Evolutionary conservation across 2,113 vertebrate species (phyloP), one percentile per base, ranked within the genome.

Genomic region (Anser brachyrhynchus): DNA sequence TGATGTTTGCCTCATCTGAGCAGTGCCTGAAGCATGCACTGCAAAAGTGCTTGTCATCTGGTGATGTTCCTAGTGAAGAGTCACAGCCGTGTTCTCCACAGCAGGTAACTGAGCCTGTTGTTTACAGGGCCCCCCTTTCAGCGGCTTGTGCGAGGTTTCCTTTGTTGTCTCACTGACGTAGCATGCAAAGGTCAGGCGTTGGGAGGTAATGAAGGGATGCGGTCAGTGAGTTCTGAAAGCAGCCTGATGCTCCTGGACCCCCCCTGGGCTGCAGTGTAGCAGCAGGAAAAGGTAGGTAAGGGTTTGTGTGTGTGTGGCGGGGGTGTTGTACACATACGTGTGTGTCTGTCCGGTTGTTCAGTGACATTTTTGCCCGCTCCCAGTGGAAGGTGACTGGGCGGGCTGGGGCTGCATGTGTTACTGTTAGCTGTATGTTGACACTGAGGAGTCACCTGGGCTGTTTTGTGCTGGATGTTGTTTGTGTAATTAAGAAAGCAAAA

Each of bases 51-150:
- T 54, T 78, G n/a, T 52, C 26, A 9, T 33, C 23, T 58, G 49
- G 66, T 5, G 64, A 3, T 31, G 31, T 44, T 22, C 7, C 37
- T 25, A 33, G 23, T 3, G 55, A 20, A 46, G 51, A 59, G 33
- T 31, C 43, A 10, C 33, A n/a, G 6, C 3, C 0, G 1, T n/a
- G 35, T 35, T 75, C 21, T 69, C 31, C 2, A 0, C 11, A 51
- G 58, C n/a, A 35, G 46, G 25, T 41, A 8, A 11, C 37, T 2
- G 29, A 13, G 11, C 31, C 49, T 41, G 6, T 37, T 66, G 5
- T 11, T 33, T 51, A 23, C 58, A 44, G 58, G 9, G 39, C 43
- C 4, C 4, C 28, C 29, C 23, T 74, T 66, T 21, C 23, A 9
- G 23, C 22, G 46, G 28, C 5, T 3, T 20, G 74, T 66, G 44